Evolutionary conservation across 2,113 vertebrate genomes (phyloP).

Genomic region (Hemicordylus capensis): DNA sequence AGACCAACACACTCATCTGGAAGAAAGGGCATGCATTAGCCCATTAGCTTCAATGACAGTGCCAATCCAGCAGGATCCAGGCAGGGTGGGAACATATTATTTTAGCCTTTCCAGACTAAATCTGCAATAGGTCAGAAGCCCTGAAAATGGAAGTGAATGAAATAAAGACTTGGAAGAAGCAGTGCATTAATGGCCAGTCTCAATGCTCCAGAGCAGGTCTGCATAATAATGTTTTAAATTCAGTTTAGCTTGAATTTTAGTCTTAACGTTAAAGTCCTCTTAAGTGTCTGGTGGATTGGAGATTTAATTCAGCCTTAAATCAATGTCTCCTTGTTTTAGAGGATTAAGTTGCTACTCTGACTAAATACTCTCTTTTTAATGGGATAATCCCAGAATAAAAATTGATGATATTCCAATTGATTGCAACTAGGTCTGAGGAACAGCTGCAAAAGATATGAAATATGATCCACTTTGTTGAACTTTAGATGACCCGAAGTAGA

Average conservation of each 20-base stretch:
- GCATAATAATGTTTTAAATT: not conserved
- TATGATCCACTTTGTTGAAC: constrained; percentile 37
- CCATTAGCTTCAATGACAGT: not conserved
- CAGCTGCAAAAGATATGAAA: constrained; percentile 54
- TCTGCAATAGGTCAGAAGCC: not conserved
- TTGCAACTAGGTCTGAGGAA: constrained; percentile 42
- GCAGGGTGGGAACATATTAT: not conserved
- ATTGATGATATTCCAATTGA: constrained; percentile 21
- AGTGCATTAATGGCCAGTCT: not conserved
- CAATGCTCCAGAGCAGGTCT: not conserved
- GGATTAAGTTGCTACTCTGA: constrained; percentile 31
- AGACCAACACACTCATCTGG: not conserved
- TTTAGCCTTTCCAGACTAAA: not conserved
- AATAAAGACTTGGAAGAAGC: not conserved
- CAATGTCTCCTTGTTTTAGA: not conserved
- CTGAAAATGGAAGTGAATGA: not conserved
- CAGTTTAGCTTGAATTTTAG: not conserved
- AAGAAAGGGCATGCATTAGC: not conserved
- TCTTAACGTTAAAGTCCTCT: not conserved
- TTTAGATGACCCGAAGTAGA: constrained; percentile 52
- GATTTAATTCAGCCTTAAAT: not conserved
- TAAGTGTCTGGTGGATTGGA: not conserved
- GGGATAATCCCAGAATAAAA: constrained; percentile 20
- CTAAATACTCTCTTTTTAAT: not conserved
- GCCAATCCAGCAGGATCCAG: not conserved